Evolutionary conservation across 2,888 invertebrate species (phyloP), one percentile per base, ranked within the genome.

Genomic region (Andrena chrysosceles): DNA sequence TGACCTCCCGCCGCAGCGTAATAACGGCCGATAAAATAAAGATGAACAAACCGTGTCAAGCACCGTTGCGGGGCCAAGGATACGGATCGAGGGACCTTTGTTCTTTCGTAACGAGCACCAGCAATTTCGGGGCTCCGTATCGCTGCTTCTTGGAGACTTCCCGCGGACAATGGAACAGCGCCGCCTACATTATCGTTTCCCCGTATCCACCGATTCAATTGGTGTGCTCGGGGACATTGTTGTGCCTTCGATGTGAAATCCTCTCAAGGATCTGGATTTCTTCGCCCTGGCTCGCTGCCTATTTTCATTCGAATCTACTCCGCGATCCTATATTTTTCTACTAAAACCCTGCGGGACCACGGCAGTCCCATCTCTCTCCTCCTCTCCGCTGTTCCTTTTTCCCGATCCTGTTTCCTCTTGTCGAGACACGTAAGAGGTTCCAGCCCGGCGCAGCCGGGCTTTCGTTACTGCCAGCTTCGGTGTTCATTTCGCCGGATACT

Each of bases 151-250:
- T 26, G 42, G 54, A 31, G 31, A 48, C 63, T 64, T 31, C 29
- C 23, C 42, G 56, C 63, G 70, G 56, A 63, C 74, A 66, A 59
- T 60, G 75, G 60, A 69, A 81, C 69, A 73, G 64, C 80, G 20
- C 26, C 54, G 72, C 56, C 63, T 63, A 79, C 72, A 56, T 80
- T 80, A 81, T 81, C 75, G 81, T 81, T 75, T 70, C 54, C 56
- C 10, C 68, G 70, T 78, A 26, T 73, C 42, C 64, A 54, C 56
- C 73, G 20, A 82, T 81, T 81, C 82, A 71, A 81, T 81, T 81
- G 42, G 42, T 16, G 42, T 75, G 62, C 71, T 49, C 8, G 54
- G 20, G 62, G 71, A 81, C 75, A 54, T 71, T 75, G 71, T 74
- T 75, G 67, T 52, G 67, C 60, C 56, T 54, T 75, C 70, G 67